Conservation (phyloP, 1,140 invertebrate species). For the Aphis gossypii region DNA sequence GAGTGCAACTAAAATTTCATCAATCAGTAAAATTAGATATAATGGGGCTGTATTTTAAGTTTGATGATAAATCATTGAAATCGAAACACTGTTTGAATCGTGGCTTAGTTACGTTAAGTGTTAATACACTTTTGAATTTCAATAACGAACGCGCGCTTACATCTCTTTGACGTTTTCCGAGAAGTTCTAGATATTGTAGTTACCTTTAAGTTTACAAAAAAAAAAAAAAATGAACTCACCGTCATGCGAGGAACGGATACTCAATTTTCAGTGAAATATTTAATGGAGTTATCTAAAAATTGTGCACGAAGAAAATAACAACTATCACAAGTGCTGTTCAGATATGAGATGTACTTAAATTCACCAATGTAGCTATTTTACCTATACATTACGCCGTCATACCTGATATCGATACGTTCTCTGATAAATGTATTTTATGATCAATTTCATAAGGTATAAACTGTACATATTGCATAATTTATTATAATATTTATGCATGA, state of each 20-base stretch:
- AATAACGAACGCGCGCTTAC: not conserved
- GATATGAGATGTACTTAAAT: not conserved
- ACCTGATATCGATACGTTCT: not conserved
- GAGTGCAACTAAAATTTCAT: too few species aligned
- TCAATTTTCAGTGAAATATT: not conserved
- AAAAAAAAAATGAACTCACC: not conserved
- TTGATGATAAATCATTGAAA: not conserved
- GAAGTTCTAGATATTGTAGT: not conserved
- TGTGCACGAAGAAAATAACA: not conserved
- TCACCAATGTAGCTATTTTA: not conserved
- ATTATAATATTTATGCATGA: too few species aligned
- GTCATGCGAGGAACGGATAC: not conserved
- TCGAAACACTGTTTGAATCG: not conserved
- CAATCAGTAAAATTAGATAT: too few species aligned
- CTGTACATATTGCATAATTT: too few species aligned
- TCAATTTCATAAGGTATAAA: too few species aligned
- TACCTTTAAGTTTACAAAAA: not conserved
- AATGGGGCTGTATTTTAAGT: not conserved
- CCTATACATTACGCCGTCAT: not conserved
- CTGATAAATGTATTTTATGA: not conserved
- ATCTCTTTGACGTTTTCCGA: not conserved
- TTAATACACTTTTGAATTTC: not conserved
- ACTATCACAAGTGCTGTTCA: not conserved
- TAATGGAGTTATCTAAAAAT: not conserved
- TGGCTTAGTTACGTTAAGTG: not conserved